Conservation (phyloP, 2,797 vertebrate genomes). For the Hephaestus fuliginosus region DNA sequence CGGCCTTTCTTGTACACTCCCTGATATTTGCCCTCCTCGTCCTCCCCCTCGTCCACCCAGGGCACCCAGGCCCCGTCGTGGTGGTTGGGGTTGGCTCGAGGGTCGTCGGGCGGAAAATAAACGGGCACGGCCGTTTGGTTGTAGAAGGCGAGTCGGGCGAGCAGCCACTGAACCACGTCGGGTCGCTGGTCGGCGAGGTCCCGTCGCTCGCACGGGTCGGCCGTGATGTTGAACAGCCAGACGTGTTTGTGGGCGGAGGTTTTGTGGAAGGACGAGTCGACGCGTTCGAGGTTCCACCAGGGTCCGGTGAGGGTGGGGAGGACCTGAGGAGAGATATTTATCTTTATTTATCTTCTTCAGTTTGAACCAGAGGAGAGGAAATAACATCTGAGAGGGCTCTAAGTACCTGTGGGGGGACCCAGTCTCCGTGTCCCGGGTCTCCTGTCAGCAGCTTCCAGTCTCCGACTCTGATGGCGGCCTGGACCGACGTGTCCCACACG, state of each 20-base stretch:
- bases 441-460: constrained; percentile 98
- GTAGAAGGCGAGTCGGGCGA: constrained; percentile 89
- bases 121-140: constrained; percentile 93
- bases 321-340: constrained; percentile 57
- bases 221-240: constrained; percentile 97
- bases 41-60: constrained; percentile 90
- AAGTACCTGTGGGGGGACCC: constrained; percentile 93
- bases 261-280: constrained; percentile 46
- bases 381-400: background rate
- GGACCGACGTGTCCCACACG: constrained; percentile 93
- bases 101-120: constrained; percentile 93
- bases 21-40: constrained; percentile 72
- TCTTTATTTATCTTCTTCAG: background rate
- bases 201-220: constrained; percentile 92
- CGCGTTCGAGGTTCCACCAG: constrained; percentile 97
- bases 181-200: constrained; percentile 87
- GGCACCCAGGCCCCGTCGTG: constrained; percentile 94
- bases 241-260: constrained; percentile 81
- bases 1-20: constrained; percentile 83
- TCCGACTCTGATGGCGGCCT: constrained; percentile 94
- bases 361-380: background rate
- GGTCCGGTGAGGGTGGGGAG: constrained; percentile 91
- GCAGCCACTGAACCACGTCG: constrained; percentile 89
- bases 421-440: constrained; percentile 95
- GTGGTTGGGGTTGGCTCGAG: constrained; percentile 89